Evolutionary conservation across 2,888 invertebrate genomes (phyloP).

Genomic region (Agrochola litura): DNA sequence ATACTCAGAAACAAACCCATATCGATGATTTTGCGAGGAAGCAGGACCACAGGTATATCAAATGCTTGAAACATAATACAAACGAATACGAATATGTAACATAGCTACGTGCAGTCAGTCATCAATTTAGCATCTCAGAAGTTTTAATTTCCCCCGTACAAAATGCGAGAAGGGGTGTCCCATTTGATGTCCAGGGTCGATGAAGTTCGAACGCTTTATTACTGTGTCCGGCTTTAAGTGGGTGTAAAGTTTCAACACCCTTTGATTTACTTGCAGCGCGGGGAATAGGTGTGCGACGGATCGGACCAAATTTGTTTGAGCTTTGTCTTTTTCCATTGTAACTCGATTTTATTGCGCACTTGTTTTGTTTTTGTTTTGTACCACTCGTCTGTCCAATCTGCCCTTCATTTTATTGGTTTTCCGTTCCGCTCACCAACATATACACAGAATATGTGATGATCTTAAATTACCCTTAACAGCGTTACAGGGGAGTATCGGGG

Average conservation of each 20-base stretch:
- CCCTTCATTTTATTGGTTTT: conserved; percentile 51
- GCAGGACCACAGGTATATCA: background rate
- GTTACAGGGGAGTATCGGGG: conserved; percentile 71
- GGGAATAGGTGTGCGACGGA: conserved; percentile 84
- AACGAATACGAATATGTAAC: background rate
- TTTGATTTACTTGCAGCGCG: conserved; percentile 89
- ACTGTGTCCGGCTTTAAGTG: conserved; percentile 91
- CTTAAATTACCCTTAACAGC: conserved; percentile 70
- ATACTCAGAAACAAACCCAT: conserved; percentile 31
- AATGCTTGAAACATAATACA: background rate
- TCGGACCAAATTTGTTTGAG: conserved; percentile 82
- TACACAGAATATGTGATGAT: conserved; percentile 64
- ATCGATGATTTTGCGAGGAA: conserved; percentile 13
- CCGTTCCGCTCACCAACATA: conserved; percentile 21
- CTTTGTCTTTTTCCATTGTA: conserved; percentile 79
- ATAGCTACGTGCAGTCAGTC: conserved; percentile 59
- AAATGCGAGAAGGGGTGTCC: conserved; percentile 87
- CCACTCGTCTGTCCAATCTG: conserved; percentile 51
- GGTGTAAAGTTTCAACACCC: conserved; percentile 91
- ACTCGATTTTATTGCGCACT: conserved; percentile 74
- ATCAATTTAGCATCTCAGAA: conserved; percentile 79
- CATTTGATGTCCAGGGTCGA: conserved; percentile 89
- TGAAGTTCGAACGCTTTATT: conserved; percentile 90
- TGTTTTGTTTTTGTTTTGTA: conserved; percentile 72
- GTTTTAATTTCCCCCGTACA: conserved; percentile 86